phyloP scores from a whole-genome alignment of 2,797 vertebrate species.

The Pipistrellus kuhlii region DNA sequence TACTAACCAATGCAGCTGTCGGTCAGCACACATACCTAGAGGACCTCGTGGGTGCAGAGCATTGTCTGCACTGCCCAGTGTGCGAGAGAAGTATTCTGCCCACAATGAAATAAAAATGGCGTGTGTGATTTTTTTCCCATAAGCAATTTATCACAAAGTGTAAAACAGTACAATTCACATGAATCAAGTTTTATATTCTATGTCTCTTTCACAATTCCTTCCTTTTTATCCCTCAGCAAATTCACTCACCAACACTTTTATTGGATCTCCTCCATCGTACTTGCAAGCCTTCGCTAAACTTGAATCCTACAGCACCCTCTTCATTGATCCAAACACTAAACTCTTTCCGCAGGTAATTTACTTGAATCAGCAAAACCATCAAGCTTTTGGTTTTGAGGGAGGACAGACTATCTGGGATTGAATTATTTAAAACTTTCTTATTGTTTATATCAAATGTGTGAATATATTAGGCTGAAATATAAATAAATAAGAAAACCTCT shows the following conservation, averaged over 20 bases:
- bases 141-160: neutral
- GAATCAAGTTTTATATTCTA: constrained; percentile 26
- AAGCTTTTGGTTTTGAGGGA: neutral
- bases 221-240: neutral
- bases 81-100: neutral
- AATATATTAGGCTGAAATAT: constrained; percentile 34
- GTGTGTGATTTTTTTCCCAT: neutral
- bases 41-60: neutral
- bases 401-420: neutral
- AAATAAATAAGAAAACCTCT: constrained; percentile 15
- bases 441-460: constrained; percentile 15
- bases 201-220: neutral
- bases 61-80: neutral
- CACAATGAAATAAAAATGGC: constrained; percentile 2
- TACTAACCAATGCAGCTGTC: neutral
- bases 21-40: neutral
- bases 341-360: neutral
- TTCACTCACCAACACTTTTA: neutral
- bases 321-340: neutral
- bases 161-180: neutral
- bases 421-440: constrained; percentile 14
- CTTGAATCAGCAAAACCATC: neutral
- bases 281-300: constrained; percentile 10
- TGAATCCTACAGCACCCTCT: neutral
- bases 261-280: neutral